These are phyloP conservation scores for Harmothoe impar DNA, from an alignment of 2,888 invertebrate genomes.

Conservation along the genomic window DNA sequence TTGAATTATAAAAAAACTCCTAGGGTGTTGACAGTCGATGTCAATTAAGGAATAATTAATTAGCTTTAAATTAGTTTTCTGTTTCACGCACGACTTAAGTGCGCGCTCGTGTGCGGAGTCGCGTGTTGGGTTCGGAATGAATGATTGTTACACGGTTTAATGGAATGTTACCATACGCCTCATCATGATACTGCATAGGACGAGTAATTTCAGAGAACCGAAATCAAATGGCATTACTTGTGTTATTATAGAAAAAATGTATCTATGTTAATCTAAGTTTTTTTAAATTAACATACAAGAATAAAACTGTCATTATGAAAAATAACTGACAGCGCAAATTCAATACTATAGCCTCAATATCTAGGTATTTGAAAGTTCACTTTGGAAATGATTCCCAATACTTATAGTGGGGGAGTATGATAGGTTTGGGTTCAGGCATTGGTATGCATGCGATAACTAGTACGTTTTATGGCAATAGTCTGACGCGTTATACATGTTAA, in stretches of 20 bases:
- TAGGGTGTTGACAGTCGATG: background rate
- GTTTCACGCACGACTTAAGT: background rate
- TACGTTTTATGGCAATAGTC: too few relatives aligned
- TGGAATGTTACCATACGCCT: background rate
- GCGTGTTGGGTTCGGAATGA: background rate
- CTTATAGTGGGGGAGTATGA: too few relatives aligned
- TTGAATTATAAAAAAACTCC: background rate
- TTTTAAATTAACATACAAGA: too few relatives aligned
- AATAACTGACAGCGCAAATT: too few relatives aligned
- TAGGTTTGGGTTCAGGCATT: too few relatives aligned
- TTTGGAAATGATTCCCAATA: too few relatives aligned
- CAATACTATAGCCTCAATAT: too few relatives aligned
- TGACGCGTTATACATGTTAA: too few relatives aligned
- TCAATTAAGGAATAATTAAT: slow-evolving; percentile 26
- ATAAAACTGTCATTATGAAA: too few relatives aligned
- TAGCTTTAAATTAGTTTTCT: background rate
- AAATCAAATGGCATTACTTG: background rate
- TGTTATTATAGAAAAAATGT: background rate
- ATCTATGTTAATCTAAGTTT: too few relatives aligned
- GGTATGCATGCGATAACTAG: too few relatives aligned
- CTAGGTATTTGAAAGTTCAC: too few relatives aligned
- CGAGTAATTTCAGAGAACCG: background rate
- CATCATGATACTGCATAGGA: background rate
- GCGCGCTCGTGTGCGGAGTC: background rate
- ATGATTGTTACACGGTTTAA: background rate